Evolutionary conservation across 1,140 invertebrate genomes (phyloP).

Genomic region (Euglossa dilemma): DNA sequence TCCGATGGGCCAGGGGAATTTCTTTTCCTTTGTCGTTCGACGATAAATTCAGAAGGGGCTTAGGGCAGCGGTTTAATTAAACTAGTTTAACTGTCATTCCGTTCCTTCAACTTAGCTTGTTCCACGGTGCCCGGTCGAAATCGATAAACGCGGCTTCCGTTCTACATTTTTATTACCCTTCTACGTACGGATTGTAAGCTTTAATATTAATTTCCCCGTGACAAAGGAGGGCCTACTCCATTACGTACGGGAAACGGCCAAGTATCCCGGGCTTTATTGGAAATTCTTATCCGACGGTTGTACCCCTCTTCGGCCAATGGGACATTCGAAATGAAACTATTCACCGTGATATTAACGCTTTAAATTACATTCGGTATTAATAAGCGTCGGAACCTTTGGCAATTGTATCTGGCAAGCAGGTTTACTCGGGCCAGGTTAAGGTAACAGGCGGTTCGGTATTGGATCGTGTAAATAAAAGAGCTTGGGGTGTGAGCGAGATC

Average conservation of each 20-base stretch:
- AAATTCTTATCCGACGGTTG: not conserved
- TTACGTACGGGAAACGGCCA: constrained; percentile 7
- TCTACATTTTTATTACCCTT: constrained; percentile 45
- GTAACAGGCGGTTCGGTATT: not conserved
- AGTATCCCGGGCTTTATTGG: constrained; percentile 10
- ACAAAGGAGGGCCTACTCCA: constrained; percentile 9
- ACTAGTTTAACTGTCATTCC: constrained; percentile 68
- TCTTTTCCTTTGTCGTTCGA: constrained; percentile 59
- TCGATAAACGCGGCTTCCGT: constrained; percentile 44
- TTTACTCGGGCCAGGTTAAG: too few species aligned
- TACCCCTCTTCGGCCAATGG: too few species aligned
- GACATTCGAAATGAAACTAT: not conserved
- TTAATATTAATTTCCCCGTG: constrained; percentile 53
- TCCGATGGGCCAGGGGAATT: constrained; percentile 30
- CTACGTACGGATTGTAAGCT: constrained; percentile 25
- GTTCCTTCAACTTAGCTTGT: constrained; percentile 43
- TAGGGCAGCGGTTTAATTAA: constrained; percentile 74
- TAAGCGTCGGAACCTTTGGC: not conserved
- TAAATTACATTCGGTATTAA: not conserved
- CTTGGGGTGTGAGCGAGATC: too few species aligned
- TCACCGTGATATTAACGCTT: constrained; percentile 11
- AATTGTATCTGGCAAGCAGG: not conserved
- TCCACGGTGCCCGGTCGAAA: constrained; percentile 29
- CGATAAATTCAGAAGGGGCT: constrained; percentile 72
- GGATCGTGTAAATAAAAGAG: too few species aligned